phyloP scores from a whole-genome alignment of 2,888 invertebrate species.

The Bugula neritina region DNA sequence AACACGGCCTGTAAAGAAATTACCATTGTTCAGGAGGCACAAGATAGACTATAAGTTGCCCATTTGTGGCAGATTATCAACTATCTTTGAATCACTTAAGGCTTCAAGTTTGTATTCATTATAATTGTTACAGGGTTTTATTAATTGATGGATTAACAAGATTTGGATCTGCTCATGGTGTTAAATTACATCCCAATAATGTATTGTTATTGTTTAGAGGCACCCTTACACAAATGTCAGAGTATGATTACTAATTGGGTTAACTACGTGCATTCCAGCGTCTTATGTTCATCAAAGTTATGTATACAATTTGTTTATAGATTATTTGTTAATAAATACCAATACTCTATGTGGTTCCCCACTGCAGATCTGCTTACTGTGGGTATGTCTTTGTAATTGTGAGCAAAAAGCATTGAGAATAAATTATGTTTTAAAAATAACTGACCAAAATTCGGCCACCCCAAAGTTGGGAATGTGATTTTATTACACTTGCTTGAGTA shows the following conservation, averaged over 20 bases:
- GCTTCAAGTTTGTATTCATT: constrained; percentile 8
- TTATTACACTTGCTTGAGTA: constrained; percentile 4
- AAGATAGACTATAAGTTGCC: no score
- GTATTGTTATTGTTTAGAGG: constrained; percentile 12
- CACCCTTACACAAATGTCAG: background rate
- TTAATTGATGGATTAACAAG: constrained; percentile 3
- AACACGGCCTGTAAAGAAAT: no score
- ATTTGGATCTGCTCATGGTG: background rate
- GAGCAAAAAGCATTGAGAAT: background rate
- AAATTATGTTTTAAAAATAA: background rate
- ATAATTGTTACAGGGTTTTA: background rate
- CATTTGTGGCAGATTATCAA: constrained; percentile 21
- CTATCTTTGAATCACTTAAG: constrained; percentile 8
- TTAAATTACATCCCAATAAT: background rate
- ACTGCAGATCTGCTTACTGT: background rate
- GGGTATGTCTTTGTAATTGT: background rate
- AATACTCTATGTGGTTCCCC: background rate
- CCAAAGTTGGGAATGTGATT: background rate
- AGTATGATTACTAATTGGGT: background rate
- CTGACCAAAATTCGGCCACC: background rate
- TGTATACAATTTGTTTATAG: background rate
- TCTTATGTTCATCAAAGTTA: background rate
- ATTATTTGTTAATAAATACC: background rate
- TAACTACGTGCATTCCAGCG: background rate
- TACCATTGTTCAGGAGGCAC: no score